Percentiles rank a stretch among this genome's conserved stretches.
phyloP scores from a whole-genome alignment of 2,888 invertebrate species.

The Isoperla grammatica region DNA sequence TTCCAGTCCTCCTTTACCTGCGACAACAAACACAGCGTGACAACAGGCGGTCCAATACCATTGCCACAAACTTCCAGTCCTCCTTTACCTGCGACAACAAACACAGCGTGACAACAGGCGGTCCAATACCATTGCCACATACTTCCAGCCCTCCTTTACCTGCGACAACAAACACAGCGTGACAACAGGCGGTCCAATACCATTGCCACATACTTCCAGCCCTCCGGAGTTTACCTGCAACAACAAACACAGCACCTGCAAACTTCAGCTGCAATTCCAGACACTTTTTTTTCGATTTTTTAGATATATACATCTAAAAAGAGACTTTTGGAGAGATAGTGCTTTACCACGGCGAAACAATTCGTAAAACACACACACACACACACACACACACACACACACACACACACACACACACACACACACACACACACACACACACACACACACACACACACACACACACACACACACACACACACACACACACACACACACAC shows the following conservation, averaged over 20 bases:
- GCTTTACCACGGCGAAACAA: background rate
- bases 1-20: slow-evolving; percentile 95
- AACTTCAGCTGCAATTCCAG: too few relatives aligned
- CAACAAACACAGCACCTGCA: too few relatives aligned
- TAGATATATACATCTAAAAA: too few relatives aligned
- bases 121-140: slow-evolving; percentile 92
- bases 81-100: slow-evolving; percentile 65
- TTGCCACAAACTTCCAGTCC: slow-evolving; percentile 96
- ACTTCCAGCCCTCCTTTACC: slow-evolving; percentile 95
- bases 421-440: too few relatives aligned
- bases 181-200: slow-evolving; percentile 86
- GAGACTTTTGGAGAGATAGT: background rate
- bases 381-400: too few relatives aligned
- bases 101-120: too few relatives aligned
- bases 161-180: slow-evolving; percentile 43
- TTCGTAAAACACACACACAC: background rate
- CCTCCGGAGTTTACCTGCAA: slow-evolving; percentile 79
- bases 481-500: too few relatives aligned
- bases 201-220: slow-evolving; percentile 97
- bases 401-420: too few relatives aligned
- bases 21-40: slow-evolving; percentile 32
- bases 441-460: too few relatives aligned
- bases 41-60: slow-evolving; percentile 90
- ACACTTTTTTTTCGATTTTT: too few relatives aligned
- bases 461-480: too few relatives aligned